Evolutionary conservation across 2,797 vertebrate genomes (phyloP), one percentile per base, ranked within the genome.

Genomic region (Botia almorhae): DNA sequence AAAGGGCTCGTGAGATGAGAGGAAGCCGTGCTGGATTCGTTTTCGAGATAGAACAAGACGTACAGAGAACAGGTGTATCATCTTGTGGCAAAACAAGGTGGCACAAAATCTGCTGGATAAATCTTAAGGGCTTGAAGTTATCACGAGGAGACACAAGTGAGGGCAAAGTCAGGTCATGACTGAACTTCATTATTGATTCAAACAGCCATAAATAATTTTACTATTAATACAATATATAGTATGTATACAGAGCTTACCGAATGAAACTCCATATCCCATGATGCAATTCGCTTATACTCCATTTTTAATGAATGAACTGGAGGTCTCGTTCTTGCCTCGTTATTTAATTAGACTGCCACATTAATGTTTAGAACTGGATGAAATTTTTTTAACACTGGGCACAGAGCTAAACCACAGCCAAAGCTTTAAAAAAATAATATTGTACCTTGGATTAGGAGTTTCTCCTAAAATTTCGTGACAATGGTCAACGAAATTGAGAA

Each of bases 381-480:
- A 33, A 33, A 33, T 23, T 58, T 60, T 10, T 19, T 21, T 58
- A 58, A n/a, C 56, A 51, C 13, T 14, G 48, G 48, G 33, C 33
- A 33, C 12, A 51, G 2, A 51, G 12, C 4, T 51, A 53, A 55
- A 55, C n/a, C 17, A 61, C 58, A 61, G 4, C 4, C 29, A 26
- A 26, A 29, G 21, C 1, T 60, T 8, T 3, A 21, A 7, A 46
- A 11, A 8, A 12, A 48, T 4, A 14, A 43, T 5, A 17, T 2
- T 2, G 0, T 96, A 99, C 98, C 96, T 96, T 88, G 96, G 92
- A 90, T 96, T 92, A 23, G 92, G 85, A 77, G 87, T 89, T 89
- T 98, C 96, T 86, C 97, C 97, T 78, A 99, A 83, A 74, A 97
- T 93, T 87, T 98, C 97, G 81, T 96, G 93, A 86, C 98, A 89